Conservation (phyloP, 2,113 vertebrate species). For the Cyanoliseus patagonus region DNA sequence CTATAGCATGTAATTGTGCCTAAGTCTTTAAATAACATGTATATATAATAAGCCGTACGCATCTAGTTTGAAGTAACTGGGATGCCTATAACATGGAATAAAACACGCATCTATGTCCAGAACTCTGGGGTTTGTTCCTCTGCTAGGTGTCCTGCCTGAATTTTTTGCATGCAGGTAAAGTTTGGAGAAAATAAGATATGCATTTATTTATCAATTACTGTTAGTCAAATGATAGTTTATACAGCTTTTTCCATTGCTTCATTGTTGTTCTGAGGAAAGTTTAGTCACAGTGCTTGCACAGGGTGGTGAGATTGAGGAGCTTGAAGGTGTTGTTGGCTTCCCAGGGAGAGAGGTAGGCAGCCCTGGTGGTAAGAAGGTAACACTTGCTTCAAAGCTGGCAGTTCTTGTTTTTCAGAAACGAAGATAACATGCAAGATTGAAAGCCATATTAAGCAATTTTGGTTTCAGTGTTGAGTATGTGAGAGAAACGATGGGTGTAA, state of each 20-base stretch:
- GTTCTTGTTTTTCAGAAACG: conserved; percentile 12
- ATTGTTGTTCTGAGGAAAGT: neutral
- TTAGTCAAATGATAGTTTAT: neutral
- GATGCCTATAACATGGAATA: neutral
- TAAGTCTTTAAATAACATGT: neutral
- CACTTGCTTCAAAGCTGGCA: neutral
- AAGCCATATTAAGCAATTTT: neutral
- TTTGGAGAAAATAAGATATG: neutral
- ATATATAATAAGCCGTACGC: accelerated
- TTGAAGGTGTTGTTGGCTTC: accelerated
- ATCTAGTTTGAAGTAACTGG: neutral
- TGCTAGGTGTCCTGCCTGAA: neutral
- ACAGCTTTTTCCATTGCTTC: neutral
- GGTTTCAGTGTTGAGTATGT: neutral
- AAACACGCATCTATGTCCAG: accelerated
- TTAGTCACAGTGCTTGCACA: neutral
- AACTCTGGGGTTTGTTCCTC: neutral
- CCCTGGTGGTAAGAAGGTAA: neutral
- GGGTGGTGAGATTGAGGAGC: neutral
- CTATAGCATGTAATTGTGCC: neutral
- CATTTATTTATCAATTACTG: neutral
- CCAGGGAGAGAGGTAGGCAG: neutral
- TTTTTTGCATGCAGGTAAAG: neutral
- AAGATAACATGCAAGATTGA: neutral
- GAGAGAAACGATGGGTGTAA: neutral